Conservation (phyloP, 2,888 invertebrate species). For the Entomobrya proxima region DNA sequence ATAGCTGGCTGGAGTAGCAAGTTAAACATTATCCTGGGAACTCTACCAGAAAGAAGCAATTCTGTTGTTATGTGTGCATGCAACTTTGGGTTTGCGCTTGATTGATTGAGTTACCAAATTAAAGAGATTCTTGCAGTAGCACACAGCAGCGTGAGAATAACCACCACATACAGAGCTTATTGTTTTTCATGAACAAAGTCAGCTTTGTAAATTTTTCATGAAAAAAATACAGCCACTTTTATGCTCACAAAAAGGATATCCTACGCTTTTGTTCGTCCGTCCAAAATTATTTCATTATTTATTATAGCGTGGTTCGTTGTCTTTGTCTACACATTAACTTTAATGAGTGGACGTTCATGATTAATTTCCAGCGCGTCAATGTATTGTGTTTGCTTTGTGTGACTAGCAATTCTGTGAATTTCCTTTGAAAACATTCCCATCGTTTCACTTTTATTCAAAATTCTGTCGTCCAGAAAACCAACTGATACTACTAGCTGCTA, state of each 20-base stretch:
- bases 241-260: not conserved
- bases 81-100: too few species aligned
- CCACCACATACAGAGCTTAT: not conserved
- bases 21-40: too few species aligned
- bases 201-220: not conserved
- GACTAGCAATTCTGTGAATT: not conserved
- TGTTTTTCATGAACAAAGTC: slow-evolving; percentile 1
- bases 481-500: too few species aligned
- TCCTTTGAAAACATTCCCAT: slow-evolving; percentile 29
- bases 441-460: not conserved
- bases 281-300: not conserved
- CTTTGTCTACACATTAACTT: not conserved
- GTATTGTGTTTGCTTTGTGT: not conserved
- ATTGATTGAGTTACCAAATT: not conserved
- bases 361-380: not conserved
- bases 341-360: not conserved
- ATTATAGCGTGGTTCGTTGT: not conserved
- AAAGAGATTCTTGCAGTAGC: too few species aligned
- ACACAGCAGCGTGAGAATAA: not conserved
- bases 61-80: too few species aligned
- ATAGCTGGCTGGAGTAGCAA: too few species aligned
- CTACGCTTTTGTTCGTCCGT: not conserved
- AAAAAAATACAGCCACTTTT: too few species aligned
- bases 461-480: not conserved
- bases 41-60: not conserved